Base-by-base conservation (phyloP, 1,140 invertebrate genomes). In the Euborellia annulipes region DNA sequence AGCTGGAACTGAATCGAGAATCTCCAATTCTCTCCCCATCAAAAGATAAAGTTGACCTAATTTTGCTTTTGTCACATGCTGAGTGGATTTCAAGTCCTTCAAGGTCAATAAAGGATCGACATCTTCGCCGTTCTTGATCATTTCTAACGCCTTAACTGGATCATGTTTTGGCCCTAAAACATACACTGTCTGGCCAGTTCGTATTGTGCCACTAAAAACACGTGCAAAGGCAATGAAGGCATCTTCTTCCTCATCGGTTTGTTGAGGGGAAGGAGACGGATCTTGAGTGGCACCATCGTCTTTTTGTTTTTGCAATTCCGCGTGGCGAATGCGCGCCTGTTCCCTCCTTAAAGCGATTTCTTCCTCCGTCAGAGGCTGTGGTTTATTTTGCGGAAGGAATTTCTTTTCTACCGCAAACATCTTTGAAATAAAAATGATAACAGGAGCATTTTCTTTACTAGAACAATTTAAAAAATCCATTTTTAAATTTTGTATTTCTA, bases 341-440 rank as follows among this genome's bases (percentile, higher is more conserved):
- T 85, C 80, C 51, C 79, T 67, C 50, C 85, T 68, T 22, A 70
- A 52, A 9, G 73, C 67, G 56, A 93, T 72, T 62, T 93, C 85
- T 59, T 83, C 79, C 0, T 61, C 58, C 1, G 84, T 87, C 22
- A 93, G 60, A 2, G 73, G 68, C 56, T 80, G 82, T 30, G 72
- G 66, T 54, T 71, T 76, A 57, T 84, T 82, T 57, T 84, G 71
- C 1, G 82, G 82, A 41, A 91, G 55, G 45, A 63, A 64, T 51
- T 70, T 75, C 42, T 69, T 71, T 55, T 84, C 80, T n/a, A n/a
- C 71, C 45, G 81, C 75, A 67, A 90, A 85, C 85, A 93, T 91
- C 72, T 97, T 98, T 3, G 93, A 96, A 47, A 98, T 76, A 66
- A 89, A 97, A 41, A 86, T 77, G 57, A 97, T 85, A 8, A 88